These are phyloP conservation scores for Caenorhabditis sp. DNA, from an alignment of 2,888 invertebrate genomes.

Conservation along the genomic window DNA sequence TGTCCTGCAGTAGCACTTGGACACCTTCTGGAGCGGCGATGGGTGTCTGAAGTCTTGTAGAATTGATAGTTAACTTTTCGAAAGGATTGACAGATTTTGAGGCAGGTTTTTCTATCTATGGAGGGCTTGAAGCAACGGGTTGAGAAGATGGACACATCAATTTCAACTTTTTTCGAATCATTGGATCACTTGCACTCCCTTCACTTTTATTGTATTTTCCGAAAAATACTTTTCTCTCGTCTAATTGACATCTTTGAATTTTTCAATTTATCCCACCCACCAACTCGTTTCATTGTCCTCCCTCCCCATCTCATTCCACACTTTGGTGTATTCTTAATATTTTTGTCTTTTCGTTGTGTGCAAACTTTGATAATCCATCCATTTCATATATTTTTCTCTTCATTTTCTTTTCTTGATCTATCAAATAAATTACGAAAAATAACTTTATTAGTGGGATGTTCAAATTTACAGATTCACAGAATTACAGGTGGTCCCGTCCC, in stretches of 20 bases:
- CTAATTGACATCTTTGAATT: too few species aligned
- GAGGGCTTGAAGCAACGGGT: not conserved
- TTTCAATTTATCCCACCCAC: too few species aligned
- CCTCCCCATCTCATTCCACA: too few species aligned
- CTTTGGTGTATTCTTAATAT: not conserved
- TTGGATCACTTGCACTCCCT: not conserved
- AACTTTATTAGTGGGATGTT: not conserved
- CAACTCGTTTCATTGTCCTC: not conserved
- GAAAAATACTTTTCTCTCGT: slow-evolving; percentile 12
- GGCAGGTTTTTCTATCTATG: slow-evolving; percentile 6
- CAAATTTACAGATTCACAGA: not conserved
- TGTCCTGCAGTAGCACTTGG: slow-evolving; percentile 45
- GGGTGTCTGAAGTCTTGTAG: not conserved
- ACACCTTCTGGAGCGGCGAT: slow-evolving; percentile 49
- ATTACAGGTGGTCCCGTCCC: too few species aligned
- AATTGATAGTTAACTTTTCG: not conserved
- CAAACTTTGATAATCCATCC: slow-evolving; percentile 10
- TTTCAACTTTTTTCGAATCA: not conserved
- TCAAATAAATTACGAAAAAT: slow-evolving; percentile 14
- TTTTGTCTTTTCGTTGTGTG: not conserved
- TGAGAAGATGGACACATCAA: not conserved
- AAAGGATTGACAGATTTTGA: slow-evolving; percentile 1
- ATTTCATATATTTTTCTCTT: slow-evolving; percentile 3
- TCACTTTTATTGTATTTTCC: slow-evolving; percentile 30
- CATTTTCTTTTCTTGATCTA: not conserved